Evolutionary conservation across 2,888 invertebrate genomes (phyloP), one percentile per base, ranked within the genome.

Genomic region (Leucania comma): DNA sequence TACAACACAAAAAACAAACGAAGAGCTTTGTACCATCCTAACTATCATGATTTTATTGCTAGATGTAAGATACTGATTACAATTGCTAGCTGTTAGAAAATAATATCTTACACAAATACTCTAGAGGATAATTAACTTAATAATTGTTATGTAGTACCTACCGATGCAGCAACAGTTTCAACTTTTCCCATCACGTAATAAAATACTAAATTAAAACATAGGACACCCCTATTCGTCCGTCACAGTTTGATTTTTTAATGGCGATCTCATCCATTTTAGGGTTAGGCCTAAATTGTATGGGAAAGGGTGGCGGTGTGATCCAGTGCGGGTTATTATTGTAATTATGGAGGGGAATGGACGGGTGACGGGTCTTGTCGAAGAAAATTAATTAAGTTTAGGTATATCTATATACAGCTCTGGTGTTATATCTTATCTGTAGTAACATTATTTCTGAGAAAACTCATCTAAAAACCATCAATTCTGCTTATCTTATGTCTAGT

Each of bases 141-240:
- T 76, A 75, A 84, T 84, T 84, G 85, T 82, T 81, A 86, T 72
- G 70, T 82, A 82, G 71, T 82, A 82, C 71, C 78, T 80, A 77
- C 85, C 29, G 3, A 29, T 29, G 81, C 86, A 84, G 59, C 59
- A 88, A 89, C 68, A 70, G 80, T 90, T 86, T 82, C n/a, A 93
- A 93, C 89, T 91, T 93, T 94, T 93, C 95, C 92, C 95, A 94
- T 93, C 90, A 91, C 90, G n/a, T n/a, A n/a, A 84, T 90, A 85
- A 84, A 83, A 85, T 83, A 84, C 83, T 86, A 88, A 92, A 94
- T 94, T 93, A 92, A 93, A 93, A 92, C 89, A 93, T 90, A 93
- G 91, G 81, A 88, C 88, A 91, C 95, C 94, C 95, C 93, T 93
- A 94, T 95, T 86, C 80, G 56, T 78, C 75, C 82, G 85, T 88